Base-by-base conservation (phyloP, 1,140 invertebrate species). In the Ceratosolen fusciceps region DNA sequence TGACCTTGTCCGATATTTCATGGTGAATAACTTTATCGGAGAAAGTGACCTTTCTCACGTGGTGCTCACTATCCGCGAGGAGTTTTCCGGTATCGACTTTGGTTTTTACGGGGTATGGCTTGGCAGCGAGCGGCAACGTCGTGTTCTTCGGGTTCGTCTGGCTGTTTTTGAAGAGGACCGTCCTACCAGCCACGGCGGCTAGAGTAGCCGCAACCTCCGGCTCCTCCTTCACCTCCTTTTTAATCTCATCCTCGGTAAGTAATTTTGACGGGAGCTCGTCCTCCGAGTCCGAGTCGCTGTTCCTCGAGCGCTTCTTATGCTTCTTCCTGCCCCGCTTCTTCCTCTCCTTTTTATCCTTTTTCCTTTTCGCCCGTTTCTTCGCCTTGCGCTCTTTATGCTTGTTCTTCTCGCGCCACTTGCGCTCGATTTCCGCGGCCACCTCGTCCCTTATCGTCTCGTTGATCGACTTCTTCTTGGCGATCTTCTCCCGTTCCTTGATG, bases 371-470 rank as follows among this genome's bases (percentile, higher is more conserved):
- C 0, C 67, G 79, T 16, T 86, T 87, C 29, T 83, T 80, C 0
- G 75, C 81, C 26, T 84, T 87, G 0, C 83, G 79, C 9, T 85
- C 84, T 16, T 85, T 88, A 4, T 82, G 75, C 9, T 85, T 85
- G 26, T 84, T 84, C 31, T 86, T 87, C n/a, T 89, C 86, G 10
- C 84, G 85, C 79, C 87, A 84, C 31, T 86, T 87, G 3, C 87
- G 83, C 49, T 89, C 87, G 12, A 90, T 90, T 47, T 90, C 88
- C 10, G 89, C 88, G 0, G 85, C 84, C 1, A 90, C 88, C 60
- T 90, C 89, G 26, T 90, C 90, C 7, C 88, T 84, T n/a, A 90
- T 90, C 0, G 88, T 87, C 52, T 90, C 89, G 60, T 89, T 90
- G 1, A 90, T 39, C 0, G 86, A 86, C 29, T 83, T 87, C 4